These are phyloP conservation scores for Phaethornis superciliosus DNA, from an alignment of 2,113 vertebrate genomes.

Conservation along the genomic window DNA sequence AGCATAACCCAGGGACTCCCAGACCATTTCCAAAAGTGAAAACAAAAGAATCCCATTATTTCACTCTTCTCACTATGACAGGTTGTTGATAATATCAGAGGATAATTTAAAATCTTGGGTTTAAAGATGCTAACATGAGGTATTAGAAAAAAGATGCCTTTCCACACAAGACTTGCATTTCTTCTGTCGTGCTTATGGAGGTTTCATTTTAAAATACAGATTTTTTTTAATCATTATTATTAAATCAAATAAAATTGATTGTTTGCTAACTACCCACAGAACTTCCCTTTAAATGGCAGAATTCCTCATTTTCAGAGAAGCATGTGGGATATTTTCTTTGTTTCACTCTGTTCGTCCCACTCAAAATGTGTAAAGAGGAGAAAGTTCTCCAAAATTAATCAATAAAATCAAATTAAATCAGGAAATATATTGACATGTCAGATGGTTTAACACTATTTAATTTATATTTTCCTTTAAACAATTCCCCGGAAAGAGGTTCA, in stretches of 20 bases:
- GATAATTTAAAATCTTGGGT: neutral
- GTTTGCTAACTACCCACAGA: neutral
- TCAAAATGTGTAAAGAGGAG: neutral
- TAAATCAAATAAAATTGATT: neutral
- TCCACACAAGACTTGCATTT: neutral
- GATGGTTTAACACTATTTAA: neutral
- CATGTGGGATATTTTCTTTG: accelerated
- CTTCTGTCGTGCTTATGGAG: neutral
- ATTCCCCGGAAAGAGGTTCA: neutral
- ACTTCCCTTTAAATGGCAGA: neutral
- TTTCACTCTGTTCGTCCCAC: neutral
- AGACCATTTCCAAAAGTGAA: neutral
- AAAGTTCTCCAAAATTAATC: neutral
- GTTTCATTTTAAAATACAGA: neutral
- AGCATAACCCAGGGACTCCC: neutral
- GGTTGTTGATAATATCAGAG: neutral
- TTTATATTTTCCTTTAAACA: neutral
- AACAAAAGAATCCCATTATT: neutral
- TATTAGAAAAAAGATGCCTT: neutral
- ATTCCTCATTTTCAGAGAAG: neutral
- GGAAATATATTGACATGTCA: neutral
- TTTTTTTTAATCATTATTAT: neutral
- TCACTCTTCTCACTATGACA: neutral
- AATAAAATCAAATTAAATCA: neutral
- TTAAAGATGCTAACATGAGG: neutral